Conservation (phyloP, 1,140 invertebrate genomes). For the Homalodisca vitripennis region DNA sequence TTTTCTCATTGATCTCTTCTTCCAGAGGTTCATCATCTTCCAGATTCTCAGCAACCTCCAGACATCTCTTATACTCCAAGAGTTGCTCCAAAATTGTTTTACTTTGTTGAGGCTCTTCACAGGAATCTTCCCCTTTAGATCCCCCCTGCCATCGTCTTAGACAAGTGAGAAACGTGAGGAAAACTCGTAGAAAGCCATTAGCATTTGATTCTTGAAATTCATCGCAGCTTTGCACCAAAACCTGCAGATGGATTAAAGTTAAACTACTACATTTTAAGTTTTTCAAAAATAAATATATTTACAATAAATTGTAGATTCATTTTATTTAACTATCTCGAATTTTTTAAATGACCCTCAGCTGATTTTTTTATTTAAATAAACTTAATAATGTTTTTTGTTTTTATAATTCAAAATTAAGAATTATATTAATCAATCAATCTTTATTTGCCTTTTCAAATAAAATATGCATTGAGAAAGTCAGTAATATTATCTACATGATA, state of each 20-base stretch:
- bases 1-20: constrained; percentile 57
- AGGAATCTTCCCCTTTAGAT: constrained; percentile 4
- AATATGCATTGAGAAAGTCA: too few relatives aligned
- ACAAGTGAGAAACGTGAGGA: constrained; percentile 60
- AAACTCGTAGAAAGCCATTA: constrained; percentile 60
- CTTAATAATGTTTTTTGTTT: too few relatives aligned
- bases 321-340: too few relatives aligned
- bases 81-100: constrained; percentile 34
- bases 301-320: too few relatives aligned
- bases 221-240: constrained; percentile 57
- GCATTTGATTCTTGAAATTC: constrained; percentile 55
- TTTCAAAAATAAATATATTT: constrained; percentile 32
- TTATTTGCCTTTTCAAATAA: too few relatives aligned
- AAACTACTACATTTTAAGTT: too few relatives aligned
- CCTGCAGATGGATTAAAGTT: constrained; percentile 47
- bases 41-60: constrained; percentile 35
- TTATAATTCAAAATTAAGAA: too few relatives aligned
- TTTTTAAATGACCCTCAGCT: too few relatives aligned
- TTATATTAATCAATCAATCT: too few relatives aligned
- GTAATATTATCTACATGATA: too few relatives aligned
- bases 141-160: constrained; percentile 52
- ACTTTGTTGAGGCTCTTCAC: background rate
- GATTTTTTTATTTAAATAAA: too few relatives aligned
- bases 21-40: constrained; percentile 38
- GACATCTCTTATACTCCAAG: constrained; percentile 38